phyloP scores from a whole-genome alignment of 2,113 vertebrate species.

The Condylura cristata region DNA sequence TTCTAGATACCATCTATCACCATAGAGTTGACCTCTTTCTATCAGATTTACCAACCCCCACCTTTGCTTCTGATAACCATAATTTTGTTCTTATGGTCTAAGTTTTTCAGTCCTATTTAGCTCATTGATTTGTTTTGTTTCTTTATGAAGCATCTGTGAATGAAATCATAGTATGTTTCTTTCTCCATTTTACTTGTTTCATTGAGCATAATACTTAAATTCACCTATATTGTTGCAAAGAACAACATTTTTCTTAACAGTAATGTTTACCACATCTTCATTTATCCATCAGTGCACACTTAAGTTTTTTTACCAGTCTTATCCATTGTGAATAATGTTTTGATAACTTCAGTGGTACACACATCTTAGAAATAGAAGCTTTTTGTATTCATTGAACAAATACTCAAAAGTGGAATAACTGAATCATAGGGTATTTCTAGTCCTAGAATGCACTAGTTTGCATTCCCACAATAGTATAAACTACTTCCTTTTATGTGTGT shows the following conservation, averaged over 20 bases:
- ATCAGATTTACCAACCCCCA: neutral
- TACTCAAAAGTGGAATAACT: neutral
- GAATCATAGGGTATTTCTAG: neutral
- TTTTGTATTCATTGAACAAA: neutral
- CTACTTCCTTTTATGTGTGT: neutral
- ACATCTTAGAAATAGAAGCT: neutral
- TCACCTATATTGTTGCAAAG: neutral
- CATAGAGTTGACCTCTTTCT: neutral
- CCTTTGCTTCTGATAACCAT: neutral
- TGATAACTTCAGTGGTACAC: too few relatives aligned
- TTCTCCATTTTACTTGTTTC: neutral
- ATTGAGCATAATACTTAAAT: neutral
- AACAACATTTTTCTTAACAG: neutral
- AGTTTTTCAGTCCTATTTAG: neutral
- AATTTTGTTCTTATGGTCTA: neutral
- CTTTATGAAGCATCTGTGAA: neutral
- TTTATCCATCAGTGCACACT: neutral
- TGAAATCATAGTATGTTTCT: neutral
- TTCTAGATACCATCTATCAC: neutral
- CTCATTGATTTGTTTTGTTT: neutral
- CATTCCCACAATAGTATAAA: neutral
- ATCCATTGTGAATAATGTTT: neutral
- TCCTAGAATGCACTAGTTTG: neutral
- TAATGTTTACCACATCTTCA: neutral
- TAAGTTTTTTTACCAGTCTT: neutral